A percentile compares a stretch with the other conserved stretches of the same genome.
These are phyloP conservation scores for Peucedramus taeniatus DNA, from an alignment of 2,113 vertebrate genomes.

Conservation along the genomic window DNA sequence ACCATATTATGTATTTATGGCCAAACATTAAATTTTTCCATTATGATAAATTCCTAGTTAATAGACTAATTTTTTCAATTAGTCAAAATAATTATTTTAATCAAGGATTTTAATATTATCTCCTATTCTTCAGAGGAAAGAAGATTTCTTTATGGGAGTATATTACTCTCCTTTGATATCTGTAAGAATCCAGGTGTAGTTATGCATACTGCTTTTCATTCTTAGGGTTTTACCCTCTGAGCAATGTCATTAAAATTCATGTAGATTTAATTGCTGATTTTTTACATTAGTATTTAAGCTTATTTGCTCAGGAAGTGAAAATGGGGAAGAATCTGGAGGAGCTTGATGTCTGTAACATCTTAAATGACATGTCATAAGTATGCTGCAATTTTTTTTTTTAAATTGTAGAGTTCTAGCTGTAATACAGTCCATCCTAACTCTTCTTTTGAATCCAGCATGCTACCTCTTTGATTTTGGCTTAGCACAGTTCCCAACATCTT, in stretches of 20 bases:
- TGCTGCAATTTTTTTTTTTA: background rate
- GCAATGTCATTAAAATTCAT: background rate
- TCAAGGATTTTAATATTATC: background rate
- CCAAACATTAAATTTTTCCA: background rate
- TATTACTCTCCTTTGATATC: background rate
- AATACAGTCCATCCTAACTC: background rate
- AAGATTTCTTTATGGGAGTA: background rate
- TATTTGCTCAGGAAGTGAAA: background rate
- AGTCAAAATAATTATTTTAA: background rate
- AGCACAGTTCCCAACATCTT: background rate
- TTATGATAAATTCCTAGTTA: background rate
- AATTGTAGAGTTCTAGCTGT: background rate
- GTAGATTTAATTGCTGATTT: background rate
- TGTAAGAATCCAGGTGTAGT: background rate
- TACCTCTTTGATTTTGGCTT: background rate
- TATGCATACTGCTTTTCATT: background rate
- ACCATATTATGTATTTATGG: background rate
- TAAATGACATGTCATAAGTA: background rate
- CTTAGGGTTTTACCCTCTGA: background rate
- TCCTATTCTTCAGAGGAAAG: background rate
- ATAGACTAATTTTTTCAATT: background rate
- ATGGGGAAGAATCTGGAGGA: background rate
- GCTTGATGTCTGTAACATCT: background rate
- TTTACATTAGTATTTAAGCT: background rate
- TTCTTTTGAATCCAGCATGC: background rate